Base-by-base conservation (phyloP, 1,140 invertebrate species). In the Brachionus koreanus region DNA sequence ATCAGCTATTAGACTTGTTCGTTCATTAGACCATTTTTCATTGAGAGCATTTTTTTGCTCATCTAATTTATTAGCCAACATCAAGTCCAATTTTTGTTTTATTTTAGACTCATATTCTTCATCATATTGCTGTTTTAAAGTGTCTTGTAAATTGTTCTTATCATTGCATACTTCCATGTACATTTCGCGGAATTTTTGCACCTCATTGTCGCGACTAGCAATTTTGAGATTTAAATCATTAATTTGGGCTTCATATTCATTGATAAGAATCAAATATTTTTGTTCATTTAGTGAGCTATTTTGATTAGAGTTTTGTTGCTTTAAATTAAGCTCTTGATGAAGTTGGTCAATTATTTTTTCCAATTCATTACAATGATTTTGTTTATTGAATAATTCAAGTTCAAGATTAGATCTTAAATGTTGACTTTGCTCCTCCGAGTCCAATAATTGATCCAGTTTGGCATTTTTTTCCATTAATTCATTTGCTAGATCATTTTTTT, bases 91-190 rank as follows among this genome's bases (percentile, higher is more conserved):
- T 61, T 42, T 57, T 42, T 79, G 76, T 25, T 79, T 65, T 7
- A 79, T 39, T 23, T 43, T 79, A 6, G n/a, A 1, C 25, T 79
- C 76, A 43, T 79, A 79, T 13, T 79, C 76, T 43, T 65, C 35
- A 25, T 79, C 76, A 35, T 79, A 79, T 43, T 79, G 76, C 9
- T 39, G 49, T 25, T 79, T 79, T 49, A 79, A 61, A 42, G 13
- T 57, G 33, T 79, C 76, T 9, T 57, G 61, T 42, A 79, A 29
- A 39, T 79, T 65, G 49, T 79, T 79, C 13, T 79, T 79, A 13
- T 79, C 76, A 65, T 79, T 79, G 37, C 76, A 79, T 3, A 79
- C 76, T 61, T 57, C 76, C 13, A 57, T 29, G 76, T 79, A 79
- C 76, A 79, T 79, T 39, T 57, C 61, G 25, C 76, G 46, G 16